Evolutionary conservation across 2,888 invertebrate species (phyloP).

Genomic region (Drosophila rellima): DNA sequence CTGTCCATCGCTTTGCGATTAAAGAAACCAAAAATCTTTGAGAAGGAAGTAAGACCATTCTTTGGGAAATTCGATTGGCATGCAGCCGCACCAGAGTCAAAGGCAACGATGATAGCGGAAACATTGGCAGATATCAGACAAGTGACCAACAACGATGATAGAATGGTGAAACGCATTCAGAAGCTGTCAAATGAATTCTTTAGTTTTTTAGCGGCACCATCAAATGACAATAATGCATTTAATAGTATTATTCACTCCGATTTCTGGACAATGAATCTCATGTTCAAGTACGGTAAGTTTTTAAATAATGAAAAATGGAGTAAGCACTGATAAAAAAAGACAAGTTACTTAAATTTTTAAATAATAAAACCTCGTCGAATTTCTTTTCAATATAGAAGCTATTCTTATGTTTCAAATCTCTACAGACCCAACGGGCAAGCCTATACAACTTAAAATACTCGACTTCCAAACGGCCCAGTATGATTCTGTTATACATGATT

Average conservation of each 20-base stretch:
- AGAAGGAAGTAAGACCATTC: conserved; percentile 44
- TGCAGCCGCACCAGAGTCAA: conserved; percentile 63
- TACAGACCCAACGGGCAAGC: conserved; percentile 38
- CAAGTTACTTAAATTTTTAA: no score
- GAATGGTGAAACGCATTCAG: conserved; percentile 23
- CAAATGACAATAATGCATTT: conserved; percentile 47
- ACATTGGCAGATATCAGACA: conserved; percentile 54
- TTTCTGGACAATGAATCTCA: conserved; percentile 66
- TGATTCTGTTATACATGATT: conserved; percentile 67
- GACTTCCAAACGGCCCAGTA: conserved; percentile 69
- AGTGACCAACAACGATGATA: conserved; percentile 51
- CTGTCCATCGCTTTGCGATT: conserved; percentile 53
- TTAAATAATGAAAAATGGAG: background rate
- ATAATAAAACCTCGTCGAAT: no score
- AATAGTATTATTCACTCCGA: conserved; percentile 65
- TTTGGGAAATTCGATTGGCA: conserved; percentile 69
- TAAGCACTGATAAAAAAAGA: background rate
- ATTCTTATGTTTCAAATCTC: background rate
- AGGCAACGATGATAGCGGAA: conserved; percentile 59
- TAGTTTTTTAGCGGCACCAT: conserved; percentile 46
- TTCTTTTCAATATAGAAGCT: background rate
- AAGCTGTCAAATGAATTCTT: conserved; percentile 55
- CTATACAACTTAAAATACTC: conserved; percentile 56
- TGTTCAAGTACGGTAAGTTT: conserved; percentile 67
- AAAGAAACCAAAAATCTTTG: conserved; percentile 44